phyloP scores from a whole-genome alignment of 2,888 invertebrate species.

The Dione juno region DNA sequence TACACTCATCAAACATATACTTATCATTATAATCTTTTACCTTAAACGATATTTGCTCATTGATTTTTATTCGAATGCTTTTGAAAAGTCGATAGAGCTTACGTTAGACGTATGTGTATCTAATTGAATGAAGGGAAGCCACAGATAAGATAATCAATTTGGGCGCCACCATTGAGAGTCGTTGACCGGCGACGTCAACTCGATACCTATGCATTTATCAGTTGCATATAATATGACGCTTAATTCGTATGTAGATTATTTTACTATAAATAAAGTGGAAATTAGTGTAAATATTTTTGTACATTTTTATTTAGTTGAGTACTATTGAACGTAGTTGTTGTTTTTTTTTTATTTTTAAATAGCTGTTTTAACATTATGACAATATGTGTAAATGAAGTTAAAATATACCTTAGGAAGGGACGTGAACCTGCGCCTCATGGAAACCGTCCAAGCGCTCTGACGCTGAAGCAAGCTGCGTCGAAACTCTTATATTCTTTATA shows the following conservation, averaged over 20 bases:
- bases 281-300: neutral
- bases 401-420: too few species aligned
- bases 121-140: conserved; percentile 71
- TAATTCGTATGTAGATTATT: neutral
- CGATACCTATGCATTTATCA: conserved; percentile 21
- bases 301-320: neutral
- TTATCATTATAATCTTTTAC: neutral
- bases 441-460: too few species aligned
- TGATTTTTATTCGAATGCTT: conserved; percentile 5
- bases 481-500: too few species aligned
- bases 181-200: conserved; percentile 58
- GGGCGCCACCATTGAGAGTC: conserved; percentile 62
- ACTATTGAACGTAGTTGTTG: neutral
- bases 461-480: too few species aligned
- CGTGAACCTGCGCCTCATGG: too few species aligned
- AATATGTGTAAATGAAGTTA: too few species aligned
- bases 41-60: neutral
- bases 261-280: neutral
- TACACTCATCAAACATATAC: neutral
- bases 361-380: neutral
- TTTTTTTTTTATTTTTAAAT: neutral
- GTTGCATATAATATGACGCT: neutral
- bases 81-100: conserved; percentile 23
- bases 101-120: conserved; percentile 43
- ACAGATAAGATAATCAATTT: conserved; percentile 72